Conservation (phyloP, 2,113 vertebrate species). For the Sorex fumeus region DNA sequence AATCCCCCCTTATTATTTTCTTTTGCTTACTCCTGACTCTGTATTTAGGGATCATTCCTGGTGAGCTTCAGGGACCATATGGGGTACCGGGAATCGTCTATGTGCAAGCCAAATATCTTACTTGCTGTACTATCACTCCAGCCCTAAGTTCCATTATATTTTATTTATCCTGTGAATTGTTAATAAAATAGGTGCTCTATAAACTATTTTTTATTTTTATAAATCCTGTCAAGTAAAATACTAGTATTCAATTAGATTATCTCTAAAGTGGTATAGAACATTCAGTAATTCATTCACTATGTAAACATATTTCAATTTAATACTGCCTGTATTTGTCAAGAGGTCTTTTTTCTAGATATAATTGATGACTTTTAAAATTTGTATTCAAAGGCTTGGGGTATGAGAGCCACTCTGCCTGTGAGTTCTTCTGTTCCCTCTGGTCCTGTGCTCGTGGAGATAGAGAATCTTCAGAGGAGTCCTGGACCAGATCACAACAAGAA, state of each 20-base stretch:
- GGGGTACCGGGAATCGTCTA: too few species aligned
- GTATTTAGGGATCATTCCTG: too few species aligned
- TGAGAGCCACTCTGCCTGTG: slow-evolving; percentile 84
- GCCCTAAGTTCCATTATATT: neutral
- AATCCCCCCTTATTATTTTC: too few species aligned
- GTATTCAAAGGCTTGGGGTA: slow-evolving; percentile 86
- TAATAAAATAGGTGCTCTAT: neutral
- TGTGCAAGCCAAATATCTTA: too few species aligned
- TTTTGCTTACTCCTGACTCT: too few species aligned
- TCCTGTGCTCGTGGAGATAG: slow-evolving; percentile 92
- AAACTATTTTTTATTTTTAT: slow-evolving; percentile 46
- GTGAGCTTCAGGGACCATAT: too few species aligned
- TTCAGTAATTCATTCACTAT: slow-evolving; percentile 13
- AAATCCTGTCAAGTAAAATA: slow-evolving; percentile 10
- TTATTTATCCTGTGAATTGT: neutral
- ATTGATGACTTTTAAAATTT: slow-evolving; percentile 83
- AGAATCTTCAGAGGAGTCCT: slow-evolving; percentile 93
- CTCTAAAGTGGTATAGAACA: neutral
- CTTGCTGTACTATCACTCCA: too few species aligned
- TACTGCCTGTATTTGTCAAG: slow-evolving; percentile 27
- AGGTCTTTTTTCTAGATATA: slow-evolving; percentile 2
- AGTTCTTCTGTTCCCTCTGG: slow-evolving; percentile 85
- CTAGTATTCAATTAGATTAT: slow-evolving; percentile 7
- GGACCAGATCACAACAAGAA: slow-evolving; percentile 91
- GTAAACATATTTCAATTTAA: slow-evolving; percentile 44